Conservation (phyloP, 2,113 vertebrate genomes). For the Rhagologus leucostigma region DNA sequence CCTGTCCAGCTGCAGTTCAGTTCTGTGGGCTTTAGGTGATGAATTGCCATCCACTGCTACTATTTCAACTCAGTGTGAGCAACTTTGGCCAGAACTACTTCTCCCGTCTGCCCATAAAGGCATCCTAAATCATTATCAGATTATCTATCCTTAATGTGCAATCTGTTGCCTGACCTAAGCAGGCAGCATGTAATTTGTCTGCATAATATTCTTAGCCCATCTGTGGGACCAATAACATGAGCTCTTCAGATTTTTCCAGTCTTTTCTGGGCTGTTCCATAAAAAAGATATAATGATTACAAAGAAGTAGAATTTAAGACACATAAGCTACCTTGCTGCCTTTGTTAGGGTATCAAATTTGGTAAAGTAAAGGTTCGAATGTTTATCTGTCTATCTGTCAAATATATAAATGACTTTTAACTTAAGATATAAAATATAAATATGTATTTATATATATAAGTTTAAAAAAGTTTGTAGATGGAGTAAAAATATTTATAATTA, state of each 20-base stretch:
- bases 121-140: slow-evolving; percentile 26
- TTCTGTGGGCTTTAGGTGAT: neutral
- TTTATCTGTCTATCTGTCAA: neutral
- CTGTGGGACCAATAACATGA: neutral
- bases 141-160: slow-evolving; percentile 39
- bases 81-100: neutral
- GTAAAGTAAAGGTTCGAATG: neutral
- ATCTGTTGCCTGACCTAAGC: slow-evolving; percentile 27
- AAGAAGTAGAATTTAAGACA: neutral
- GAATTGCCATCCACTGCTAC: neutral
- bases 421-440: neutral
- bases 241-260: neutral
- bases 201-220: neutral
- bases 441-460: neutral
- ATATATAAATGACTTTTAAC: neutral
- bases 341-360: neutral
- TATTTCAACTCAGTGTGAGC: neutral
- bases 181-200: neutral
- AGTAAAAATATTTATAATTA: neutral
- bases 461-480: neutral
- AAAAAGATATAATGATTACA: neutral
- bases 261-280: neutral
- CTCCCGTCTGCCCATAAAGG: neutral
- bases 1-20: neutral
- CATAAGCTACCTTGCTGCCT: neutral